Evolutionary conservation across 2,888 invertebrate genomes (phyloP), one percentile per base, ranked within the genome.

Genomic region (Argynnis bischoffii): DNA sequence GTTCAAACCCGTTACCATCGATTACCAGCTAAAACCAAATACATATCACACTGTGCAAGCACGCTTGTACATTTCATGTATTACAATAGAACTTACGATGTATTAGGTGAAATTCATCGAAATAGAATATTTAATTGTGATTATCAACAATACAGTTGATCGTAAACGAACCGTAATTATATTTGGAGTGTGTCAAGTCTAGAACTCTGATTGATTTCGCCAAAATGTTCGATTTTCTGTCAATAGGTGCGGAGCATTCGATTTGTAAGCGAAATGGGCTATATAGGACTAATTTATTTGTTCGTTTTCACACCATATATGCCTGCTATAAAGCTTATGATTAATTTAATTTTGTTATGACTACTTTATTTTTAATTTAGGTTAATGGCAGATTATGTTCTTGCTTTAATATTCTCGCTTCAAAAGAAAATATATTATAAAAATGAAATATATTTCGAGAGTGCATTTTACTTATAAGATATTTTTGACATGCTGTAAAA

Each of bases 151-250:
- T 35, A 54, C 59, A 57, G 54, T 59, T 31, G 53, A 14, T 59
- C 47, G 54, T 8, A 59, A 65, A 59, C 53, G 65, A 59, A 21
- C 26, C 65, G 51, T 65, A 59, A 53, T 65, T 57, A 65, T 59
- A 57, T 65, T 57, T 64, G 50, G 55, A 53, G 53, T 53, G 57
- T 46, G 48, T 55, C 26, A 59, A 65, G 59, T 59, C 35, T 69
- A 69, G 72, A 70, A 64, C 63, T 61, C 60, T 67, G 70, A 70
- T 70, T 70, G 70, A 70, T 70, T 67, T 63, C 31, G 61, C 46
- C 31, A 55, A 60, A 61, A 67, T 63, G 60, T 70, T 63, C 70
- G 60, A 67, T 67, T 67, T 56, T 48, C 48, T 61, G 65, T 64
- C 63, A 63, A 63, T 55, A 57, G 51, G 51, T 50, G 51, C 16